Evolutionary conservation across 2,888 invertebrate genomes (phyloP).

Genomic region (Gymnocheta viridis): DNA sequence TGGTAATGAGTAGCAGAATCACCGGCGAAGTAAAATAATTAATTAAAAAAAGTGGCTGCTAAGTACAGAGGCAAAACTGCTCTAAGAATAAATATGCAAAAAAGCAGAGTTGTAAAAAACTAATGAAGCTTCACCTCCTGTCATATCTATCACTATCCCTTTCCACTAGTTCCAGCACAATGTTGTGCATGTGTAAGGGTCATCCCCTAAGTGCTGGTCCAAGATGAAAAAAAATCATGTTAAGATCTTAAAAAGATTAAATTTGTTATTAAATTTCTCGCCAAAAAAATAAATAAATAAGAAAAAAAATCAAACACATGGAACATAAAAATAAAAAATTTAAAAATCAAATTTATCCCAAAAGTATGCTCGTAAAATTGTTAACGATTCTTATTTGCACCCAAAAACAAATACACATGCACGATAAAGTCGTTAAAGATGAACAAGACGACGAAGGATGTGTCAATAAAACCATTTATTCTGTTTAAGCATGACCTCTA

Average conservation of each 20-base stretch:
- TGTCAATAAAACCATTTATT: constrained; percentile 34
- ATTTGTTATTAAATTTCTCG: neutral
- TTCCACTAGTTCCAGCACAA: too few relatives aligned
- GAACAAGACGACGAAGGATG: constrained; percentile 5
- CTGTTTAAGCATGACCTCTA: constrained; percentile 27
- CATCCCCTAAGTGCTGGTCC: too few relatives aligned
- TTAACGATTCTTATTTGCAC: neutral
- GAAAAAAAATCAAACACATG: neutral
- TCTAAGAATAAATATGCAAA: too few relatives aligned
- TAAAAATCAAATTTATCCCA: constrained; percentile 8
- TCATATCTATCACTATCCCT: too few relatives aligned
- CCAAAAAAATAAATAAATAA: neutral
- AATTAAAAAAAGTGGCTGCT: too few relatives aligned
- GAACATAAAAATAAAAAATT: neutral
- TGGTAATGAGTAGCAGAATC: too few relatives aligned
- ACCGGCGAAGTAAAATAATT: too few relatives aligned
- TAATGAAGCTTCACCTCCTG: too few relatives aligned
- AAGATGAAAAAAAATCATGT: too few relatives aligned
- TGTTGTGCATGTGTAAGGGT: too few relatives aligned
- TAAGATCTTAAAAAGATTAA: neutral
- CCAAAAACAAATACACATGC: neutral
- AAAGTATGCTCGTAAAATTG: constrained; percentile 26
- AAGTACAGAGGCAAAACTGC: too few relatives aligned
- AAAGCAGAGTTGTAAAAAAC: too few relatives aligned
- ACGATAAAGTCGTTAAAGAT: constrained; percentile 1